Evolutionary conservation across 2,888 invertebrate genomes (phyloP).

Genomic region (Epinotia ramella): DNA sequence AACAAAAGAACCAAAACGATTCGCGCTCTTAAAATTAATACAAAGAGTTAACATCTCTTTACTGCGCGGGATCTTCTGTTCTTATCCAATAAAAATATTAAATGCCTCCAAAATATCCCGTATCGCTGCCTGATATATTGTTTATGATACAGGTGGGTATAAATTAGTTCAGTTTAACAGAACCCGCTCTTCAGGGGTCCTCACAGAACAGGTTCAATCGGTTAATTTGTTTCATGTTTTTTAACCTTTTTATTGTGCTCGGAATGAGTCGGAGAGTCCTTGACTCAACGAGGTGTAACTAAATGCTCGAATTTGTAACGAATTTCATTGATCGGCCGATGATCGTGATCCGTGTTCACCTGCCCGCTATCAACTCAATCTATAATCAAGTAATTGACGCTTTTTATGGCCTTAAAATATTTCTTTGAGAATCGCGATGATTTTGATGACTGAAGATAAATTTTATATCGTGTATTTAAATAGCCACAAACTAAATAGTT

Average conservation of each 20-base stretch:
- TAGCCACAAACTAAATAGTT: neutral
- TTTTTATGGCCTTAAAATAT: conserved; percentile 54
- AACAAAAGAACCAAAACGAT: conserved; percentile 62
- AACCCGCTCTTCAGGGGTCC: conserved; percentile 82
- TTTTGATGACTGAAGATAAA: conserved; percentile 9
- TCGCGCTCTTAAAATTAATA: conserved; percentile 62
- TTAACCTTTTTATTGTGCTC: conserved; percentile 71
- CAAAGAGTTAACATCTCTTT: conserved; percentile 67
- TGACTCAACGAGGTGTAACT: conserved; percentile 84
- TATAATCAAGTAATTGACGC: conserved; percentile 78
- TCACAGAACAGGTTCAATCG: conserved; percentile 77
- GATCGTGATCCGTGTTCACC: conserved; percentile 76
- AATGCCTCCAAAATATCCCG: conserved; percentile 64
- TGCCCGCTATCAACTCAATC: conserved; percentile 74
- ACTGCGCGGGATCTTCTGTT: conserved; percentile 51
- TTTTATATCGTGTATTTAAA: conserved; percentile 6
- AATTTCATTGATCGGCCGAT: conserved; percentile 75
- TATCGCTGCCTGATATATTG: conserved; percentile 68
- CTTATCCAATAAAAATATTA: conserved; percentile 65
- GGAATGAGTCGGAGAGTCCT: conserved; percentile 81
- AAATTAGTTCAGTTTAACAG: conserved; percentile 82
- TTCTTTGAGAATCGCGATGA: conserved; percentile 25
- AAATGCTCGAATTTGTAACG: conserved; percentile 82
- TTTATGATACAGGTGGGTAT: conserved; percentile 80
- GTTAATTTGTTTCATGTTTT: conserved; percentile 79